phyloP scores from a whole-genome alignment of 2,888 invertebrate genomes.

The Lithophane semibrunnea region DNA sequence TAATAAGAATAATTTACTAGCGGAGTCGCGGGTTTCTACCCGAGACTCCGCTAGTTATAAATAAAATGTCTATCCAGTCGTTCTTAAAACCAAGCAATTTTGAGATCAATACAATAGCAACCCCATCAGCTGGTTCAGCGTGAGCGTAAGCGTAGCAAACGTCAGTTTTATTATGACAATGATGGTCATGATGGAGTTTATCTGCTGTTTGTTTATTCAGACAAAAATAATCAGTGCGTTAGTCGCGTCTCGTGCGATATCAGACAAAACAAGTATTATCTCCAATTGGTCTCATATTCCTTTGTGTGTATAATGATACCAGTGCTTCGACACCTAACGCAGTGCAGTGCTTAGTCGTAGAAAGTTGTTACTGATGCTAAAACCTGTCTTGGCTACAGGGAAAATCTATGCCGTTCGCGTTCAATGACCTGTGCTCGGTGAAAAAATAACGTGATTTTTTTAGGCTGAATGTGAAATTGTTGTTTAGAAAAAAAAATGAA shows the following conservation, averaged over 20 bases:
- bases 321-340: constrained; percentile 19
- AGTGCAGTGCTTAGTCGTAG: constrained; percentile 28
- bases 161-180: constrained; percentile 63
- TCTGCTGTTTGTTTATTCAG: constrained; percentile 40
- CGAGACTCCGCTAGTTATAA: too few relatives aligned
- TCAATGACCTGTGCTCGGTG: constrained; percentile 45
- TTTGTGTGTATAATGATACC: constrained; percentile 35
- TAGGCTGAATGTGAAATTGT: constrained; percentile 7
- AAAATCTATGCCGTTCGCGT: constrained; percentile 37
- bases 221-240: constrained; percentile 38
- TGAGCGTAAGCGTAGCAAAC: constrained; percentile 10
- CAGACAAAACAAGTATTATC: constrained; percentile 38
- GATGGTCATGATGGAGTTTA: constrained; percentile 2
- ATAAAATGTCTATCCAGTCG: too few relatives aligned
- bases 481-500: constrained; percentile 79
- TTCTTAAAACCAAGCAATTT: neutral
- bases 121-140: constrained; percentile 43
- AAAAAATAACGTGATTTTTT: constrained; percentile 11
- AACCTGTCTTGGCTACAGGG: constrained; percentile 32
- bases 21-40: too few relatives aligned
- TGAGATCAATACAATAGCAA: constrained; percentile 25
- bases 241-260: constrained; percentile 31
- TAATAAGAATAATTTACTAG: neutral
- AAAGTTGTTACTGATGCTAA: constrained; percentile 38
- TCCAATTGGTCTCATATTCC: constrained; percentile 28